These are phyloP conservation scores for Silurus lanzhouensis DNA, from an alignment of 2,797 vertebrate genomes.

Conservation along the genomic window DNA sequence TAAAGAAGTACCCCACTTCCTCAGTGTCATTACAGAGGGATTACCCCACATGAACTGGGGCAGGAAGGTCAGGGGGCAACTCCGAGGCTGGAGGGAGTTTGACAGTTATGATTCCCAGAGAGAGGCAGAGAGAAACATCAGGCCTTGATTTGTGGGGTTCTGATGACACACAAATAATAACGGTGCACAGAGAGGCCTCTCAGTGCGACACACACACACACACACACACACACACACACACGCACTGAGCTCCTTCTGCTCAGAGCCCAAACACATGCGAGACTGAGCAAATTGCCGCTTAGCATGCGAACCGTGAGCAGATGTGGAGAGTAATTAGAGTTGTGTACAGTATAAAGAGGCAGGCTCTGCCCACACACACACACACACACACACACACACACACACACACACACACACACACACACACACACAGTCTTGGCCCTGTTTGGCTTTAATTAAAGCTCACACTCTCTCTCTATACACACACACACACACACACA, in stretches of 20 bases:
- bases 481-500: conserved; percentile 32
- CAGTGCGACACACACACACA: conserved; percentile 4
- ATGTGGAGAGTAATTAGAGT: conserved; percentile 81
- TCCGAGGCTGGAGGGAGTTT: background rate
- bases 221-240: conserved; percentile 29
- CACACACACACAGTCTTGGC: background rate
- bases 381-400: conserved; percentile 37
- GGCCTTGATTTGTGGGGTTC: conserved; percentile 76
- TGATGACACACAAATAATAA: conserved; percentile 70
- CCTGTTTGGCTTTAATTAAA: conserved; percentile 5
- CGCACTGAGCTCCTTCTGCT: conserved; percentile 46
- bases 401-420: background rate
- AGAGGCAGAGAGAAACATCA: conserved; percentile 71
- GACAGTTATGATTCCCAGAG: background rate
- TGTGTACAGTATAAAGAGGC: conserved; percentile 76
- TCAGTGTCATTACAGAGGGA: background rate
- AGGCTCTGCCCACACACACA: conserved; percentile 55
- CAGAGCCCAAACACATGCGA: conserved; percentile 68
- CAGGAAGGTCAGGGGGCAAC: background rate
- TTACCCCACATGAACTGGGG: background rate
- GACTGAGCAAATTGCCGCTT: conserved; percentile 81
- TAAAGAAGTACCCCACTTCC: background rate
- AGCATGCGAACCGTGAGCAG: conserved; percentile 81
- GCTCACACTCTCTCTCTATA: conserved; percentile 44
- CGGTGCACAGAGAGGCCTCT: conserved; percentile 18